A percentile compares a stretch with the other conserved stretches of the same genome.
Evolutionary conservation across 2,797 vertebrate species (phyloP).

Genomic region (Uromys caudimaculatus): DNA sequence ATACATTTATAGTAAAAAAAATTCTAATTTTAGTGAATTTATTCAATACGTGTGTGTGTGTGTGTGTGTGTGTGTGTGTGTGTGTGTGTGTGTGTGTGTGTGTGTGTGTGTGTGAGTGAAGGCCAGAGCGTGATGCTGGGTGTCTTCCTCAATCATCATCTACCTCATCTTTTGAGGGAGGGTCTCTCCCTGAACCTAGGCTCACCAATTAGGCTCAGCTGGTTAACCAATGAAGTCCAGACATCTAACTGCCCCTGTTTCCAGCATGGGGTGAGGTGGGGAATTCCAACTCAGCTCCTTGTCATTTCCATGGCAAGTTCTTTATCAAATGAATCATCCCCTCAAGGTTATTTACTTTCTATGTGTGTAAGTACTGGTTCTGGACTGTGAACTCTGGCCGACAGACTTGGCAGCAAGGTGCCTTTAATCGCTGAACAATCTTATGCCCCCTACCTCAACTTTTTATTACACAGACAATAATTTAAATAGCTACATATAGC

Average conservation of each 20-base stretch:
- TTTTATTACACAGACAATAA: background rate
- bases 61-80: background rate
- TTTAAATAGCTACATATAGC: background rate
- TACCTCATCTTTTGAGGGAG: background rate
- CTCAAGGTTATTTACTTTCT: background rate
- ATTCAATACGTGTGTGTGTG: background rate
- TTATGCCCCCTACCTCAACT: background rate
- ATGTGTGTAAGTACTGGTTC: background rate
- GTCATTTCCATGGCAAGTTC: background rate
- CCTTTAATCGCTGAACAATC: background rate
- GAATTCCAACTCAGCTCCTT: background rate
- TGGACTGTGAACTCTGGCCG: background rate
- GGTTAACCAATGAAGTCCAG: background rate
- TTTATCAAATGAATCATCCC: background rate
- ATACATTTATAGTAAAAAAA: background rate
- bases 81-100: background rate
- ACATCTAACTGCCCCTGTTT: background rate
- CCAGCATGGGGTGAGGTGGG: background rate
- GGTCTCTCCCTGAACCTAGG: background rate
- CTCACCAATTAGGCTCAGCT: background rate
- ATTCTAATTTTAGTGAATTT: background rate
- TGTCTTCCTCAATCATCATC: background rate
- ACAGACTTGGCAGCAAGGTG: background rate
- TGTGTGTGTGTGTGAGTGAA: background rate
- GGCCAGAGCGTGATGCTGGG: background rate